phyloP scores from a whole-genome alignment of 2,888 invertebrate genomes.

The Tetropium fuscum region DNA sequence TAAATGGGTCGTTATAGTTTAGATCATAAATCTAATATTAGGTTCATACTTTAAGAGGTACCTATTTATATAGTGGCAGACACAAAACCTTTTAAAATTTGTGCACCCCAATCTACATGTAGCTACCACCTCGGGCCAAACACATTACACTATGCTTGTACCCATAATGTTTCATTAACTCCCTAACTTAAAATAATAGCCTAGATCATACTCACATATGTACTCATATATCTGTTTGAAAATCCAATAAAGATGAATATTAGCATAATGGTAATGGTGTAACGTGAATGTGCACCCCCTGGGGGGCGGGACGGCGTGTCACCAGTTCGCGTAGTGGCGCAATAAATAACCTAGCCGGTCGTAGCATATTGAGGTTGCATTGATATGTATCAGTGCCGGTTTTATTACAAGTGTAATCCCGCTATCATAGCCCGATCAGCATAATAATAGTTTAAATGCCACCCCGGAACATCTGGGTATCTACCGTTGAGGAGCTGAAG shows the following conservation, averaged over 20 bases:
- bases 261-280: conserved; percentile 53
- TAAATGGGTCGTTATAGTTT: no score
- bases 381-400: conserved; percentile 66
- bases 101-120: conserved; percentile 1
- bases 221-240: conserved; percentile 51
- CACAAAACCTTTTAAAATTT: no score
- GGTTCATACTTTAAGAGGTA: no score
- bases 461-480: conserved; percentile 62
- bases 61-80: no score
- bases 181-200: conserved; percentile 51
- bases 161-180: conserved; percentile 50
- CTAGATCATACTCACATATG: conserved; percentile 51
- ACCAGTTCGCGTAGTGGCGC: conserved; percentile 50
- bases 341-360: conserved; percentile 60
- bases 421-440: conserved; percentile 67
- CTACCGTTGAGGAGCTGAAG: conserved; percentile 27
- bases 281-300: conserved; percentile 40
- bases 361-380: conserved; percentile 66
- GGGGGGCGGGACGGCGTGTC: conserved; percentile 57
- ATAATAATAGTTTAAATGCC: conserved; percentile 66
- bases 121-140: not conserved
- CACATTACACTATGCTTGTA: conserved; percentile 33
- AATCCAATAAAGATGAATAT: conserved; percentile 55
- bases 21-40: no score
- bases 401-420: conserved; percentile 68